These are phyloP conservation scores for Stegodyphus dumicola DNA, from an alignment of 1,140 invertebrate genomes.

Conservation along the genomic window DNA sequence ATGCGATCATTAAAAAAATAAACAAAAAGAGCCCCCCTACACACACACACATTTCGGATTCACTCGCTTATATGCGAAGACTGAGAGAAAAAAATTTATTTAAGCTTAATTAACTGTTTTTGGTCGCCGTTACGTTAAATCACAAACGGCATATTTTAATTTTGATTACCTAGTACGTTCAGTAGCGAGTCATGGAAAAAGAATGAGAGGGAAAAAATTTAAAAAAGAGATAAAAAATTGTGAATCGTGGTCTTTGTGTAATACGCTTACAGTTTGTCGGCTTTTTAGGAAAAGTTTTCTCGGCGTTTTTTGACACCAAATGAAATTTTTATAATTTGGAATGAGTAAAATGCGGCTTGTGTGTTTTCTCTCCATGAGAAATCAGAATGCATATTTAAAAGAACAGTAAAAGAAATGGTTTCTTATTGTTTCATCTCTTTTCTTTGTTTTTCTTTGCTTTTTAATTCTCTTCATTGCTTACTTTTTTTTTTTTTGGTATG, in stretches of 20 bases:
- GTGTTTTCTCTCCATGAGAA: background rate
- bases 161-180: constrained; percentile 54
- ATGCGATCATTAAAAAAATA: constrained; percentile 43
- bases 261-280: constrained; percentile 45
- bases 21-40: too few species aligned
- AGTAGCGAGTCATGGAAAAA: background rate
- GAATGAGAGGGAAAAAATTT: background rate
- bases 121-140: constrained; percentile 54
- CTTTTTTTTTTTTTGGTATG: too few species aligned
- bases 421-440: background rate
- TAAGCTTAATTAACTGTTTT: constrained; percentile 60
- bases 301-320: constrained; percentile 46
- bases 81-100: constrained; percentile 23
- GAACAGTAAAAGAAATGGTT: background rate
- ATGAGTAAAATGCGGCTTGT: background rate
- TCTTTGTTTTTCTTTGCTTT: too few species aligned
- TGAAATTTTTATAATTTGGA: constrained; percentile 55
- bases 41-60: background rate
- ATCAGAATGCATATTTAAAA: constrained; percentile 5
- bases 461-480: too few species aligned
- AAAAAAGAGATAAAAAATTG: constrained; percentile 19
- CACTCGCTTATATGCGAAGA: background rate
- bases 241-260: constrained; percentile 45
- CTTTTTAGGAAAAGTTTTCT: constrained; percentile 33
- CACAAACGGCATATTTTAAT: constrained; percentile 60